Evolutionary conservation across 2,113 vertebrate genomes (phyloP), one percentile per base, ranked within the genome.

Genomic region (Crocuta crocuta): DNA sequence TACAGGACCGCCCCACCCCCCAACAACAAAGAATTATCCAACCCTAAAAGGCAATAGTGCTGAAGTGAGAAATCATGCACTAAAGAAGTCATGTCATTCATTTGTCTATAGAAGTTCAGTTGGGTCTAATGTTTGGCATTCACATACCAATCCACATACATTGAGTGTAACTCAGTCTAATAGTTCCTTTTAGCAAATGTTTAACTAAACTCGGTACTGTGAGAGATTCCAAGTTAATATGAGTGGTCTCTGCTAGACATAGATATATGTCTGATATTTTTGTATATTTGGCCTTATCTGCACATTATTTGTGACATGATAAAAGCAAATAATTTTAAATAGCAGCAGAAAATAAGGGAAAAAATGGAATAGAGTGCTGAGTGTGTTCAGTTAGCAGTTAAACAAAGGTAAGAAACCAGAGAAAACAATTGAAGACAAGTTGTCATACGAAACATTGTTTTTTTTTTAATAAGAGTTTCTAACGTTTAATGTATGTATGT

Each of bases 401-500:
- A 97, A 95, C 23, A 88, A 28, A 87, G 24, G 11, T 26, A 45
- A 91, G 58, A 92, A 94, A 53, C 11, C 53, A 81, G n/a, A 48
- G 91, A 94, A 94, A 70, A 0, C 12, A 68, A 8, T 33, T 89
- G 68, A 91, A 90, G 84, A 71, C 7, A 48, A 82, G 39, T 33
- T 84, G 76, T 80, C 88, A n/a, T 68, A 19, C 12, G 39, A 71
- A 92, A 39, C 45, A 74, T 5, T 85, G 10, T 65, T 94, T 78
- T 90, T 71, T 39, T 39, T 39, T 39, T 39, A 39, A 24, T 0
- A 0, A 7, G 82, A 31, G 28, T 89, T 97, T 98, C 24, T 84
- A 92, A 82, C 84, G 7, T 90, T 61, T 70, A 85, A 97, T 45
- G 26, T 94, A 33, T 84, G 7, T 93, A 65, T 65, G 8, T n/a